Evolutionary conservation across 2,797 vertebrate genomes (phyloP).

Genomic region (Tamandua tetradactyla): DNA sequence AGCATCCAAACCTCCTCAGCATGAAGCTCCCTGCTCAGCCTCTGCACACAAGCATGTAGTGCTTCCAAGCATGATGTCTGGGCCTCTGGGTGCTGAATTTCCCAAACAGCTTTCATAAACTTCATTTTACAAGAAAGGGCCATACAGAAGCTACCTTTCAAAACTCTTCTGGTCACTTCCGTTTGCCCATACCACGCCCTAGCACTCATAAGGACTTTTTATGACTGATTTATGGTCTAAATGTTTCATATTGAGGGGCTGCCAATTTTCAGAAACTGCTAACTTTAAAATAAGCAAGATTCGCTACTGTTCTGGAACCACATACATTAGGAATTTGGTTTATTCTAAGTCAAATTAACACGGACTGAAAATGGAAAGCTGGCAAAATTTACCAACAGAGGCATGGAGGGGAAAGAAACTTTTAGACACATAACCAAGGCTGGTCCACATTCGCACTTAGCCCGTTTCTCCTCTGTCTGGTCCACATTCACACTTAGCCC

Average conservation of each 20-base stretch:
- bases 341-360: not conserved
- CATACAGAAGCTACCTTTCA: not conserved
- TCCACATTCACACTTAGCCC: not conserved
- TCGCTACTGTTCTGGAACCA: not conserved
- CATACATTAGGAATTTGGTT: not conserved
- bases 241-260: not conserved
- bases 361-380: not conserved
- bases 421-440: not conserved
- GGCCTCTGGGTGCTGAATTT: not conserved
- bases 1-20: not conserved
- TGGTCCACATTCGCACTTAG: not conserved
- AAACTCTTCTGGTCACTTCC: too few species aligned
- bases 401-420: not conserved
- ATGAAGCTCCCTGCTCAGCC: not conserved
- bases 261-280: not conserved
- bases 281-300: not conserved
- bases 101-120: conserved; percentile 19
- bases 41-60: not conserved
- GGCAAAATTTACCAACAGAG: not conserved
- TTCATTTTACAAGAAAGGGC: not conserved
- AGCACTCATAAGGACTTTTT: not conserved
- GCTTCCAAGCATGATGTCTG: not conserved
- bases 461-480: not conserved
- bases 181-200: accelerated
- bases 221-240: not conserved